Evolutionary conservation across 2,113 vertebrate genomes (phyloP), one percentile per base, ranked within the genome.

Genomic region (Spheniscus mendiculus): DNA sequence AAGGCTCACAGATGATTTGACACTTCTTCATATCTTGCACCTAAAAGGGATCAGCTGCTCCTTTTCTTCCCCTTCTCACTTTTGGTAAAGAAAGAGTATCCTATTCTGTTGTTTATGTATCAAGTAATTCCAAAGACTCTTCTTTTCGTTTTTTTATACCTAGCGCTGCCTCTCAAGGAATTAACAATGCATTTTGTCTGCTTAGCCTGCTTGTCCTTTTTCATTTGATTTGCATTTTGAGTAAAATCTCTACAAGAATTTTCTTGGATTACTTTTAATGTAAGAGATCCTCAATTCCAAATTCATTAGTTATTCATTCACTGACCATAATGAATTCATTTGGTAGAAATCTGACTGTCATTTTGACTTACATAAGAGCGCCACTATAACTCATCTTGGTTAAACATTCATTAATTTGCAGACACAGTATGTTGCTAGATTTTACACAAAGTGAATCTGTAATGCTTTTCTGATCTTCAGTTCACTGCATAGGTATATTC

Each of bases 321-420:
- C 50, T 70, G 47, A 79, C 55, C 1, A 1, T 87, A 96, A 93
- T 96, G 19, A 90, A 96, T 94, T 94, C 47, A 94, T 95, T 96
- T 95, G 61, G 62, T 85, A 85, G 55, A 88, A 88, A 85, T 74
- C 36, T 83, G 84, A 84, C 56, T 90, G 50, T 83, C 72, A 62
- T 95, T 92, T 93, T 94, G 76, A 85, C 89, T 95, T 92, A 50
- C 8, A 8, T 53, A 62, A 87, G 61, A 45, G 42, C 67, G 62
- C 53, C 62, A 55, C 65, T 95, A 22, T 87, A 92, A 89, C 58
- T 84, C 84, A 85, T 83, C 89, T 83, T 94, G 59, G 62, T 85
- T 89, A 95, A 96, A 83, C 83, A 87, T 83, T 96, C 44, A 87
- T 89, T 96, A 93, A 95, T 93, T 93, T 91, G 52, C 69, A 70